Base-by-base conservation (phyloP, 2,888 invertebrate species). In the Tribolium freemani region DNA sequence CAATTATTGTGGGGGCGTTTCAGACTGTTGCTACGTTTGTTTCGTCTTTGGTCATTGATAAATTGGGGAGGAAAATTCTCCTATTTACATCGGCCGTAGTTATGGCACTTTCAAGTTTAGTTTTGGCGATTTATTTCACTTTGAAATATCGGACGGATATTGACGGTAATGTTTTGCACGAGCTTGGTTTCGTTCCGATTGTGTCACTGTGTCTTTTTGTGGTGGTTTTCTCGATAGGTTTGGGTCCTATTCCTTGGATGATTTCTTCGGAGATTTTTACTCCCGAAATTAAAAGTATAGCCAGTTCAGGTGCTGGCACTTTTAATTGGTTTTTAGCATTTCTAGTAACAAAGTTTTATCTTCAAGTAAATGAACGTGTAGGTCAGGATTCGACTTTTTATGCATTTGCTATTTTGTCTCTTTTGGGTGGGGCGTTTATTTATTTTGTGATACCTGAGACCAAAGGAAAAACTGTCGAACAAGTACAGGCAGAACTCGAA, bases 171-270 rank as follows among this genome's bases (percentile, higher is more conserved):
- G 86, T 90, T 20, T 88, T 93, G 0, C 81, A 83, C 0, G 82
- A 87, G 10, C 88, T 95, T 5, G 89, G 90, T 0, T 95, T 94
- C 92, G 83, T 96, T 69, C 96, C 96, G 0, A 86, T 96, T 3
- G 79, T 91, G 1, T 90, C 93, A 21, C 85, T 96, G 13, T 93
- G 94, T 51, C 75, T 94, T 1, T 96, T 94, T 85, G 92, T 96
- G 13, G 86, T 94, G 13, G 90, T 94, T 50, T 96, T 96, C 87
- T 94, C 95, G 0, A 82, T 95, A 56, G 96, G 96, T 56, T 93
- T 92, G 80, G 96, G 96, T 0, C 96, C 96, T 0, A 93, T 96
- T 53, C 96, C 96, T 0, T 94, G 94, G 94, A 90, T 95, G 89
- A 93, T 94, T 89, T 88, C 93, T 85, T 91, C 95, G 1, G 96